phyloP scores from a whole-genome alignment of 2,113 vertebrate genomes.

The Brachyhypopomus occidentalis region DNA sequence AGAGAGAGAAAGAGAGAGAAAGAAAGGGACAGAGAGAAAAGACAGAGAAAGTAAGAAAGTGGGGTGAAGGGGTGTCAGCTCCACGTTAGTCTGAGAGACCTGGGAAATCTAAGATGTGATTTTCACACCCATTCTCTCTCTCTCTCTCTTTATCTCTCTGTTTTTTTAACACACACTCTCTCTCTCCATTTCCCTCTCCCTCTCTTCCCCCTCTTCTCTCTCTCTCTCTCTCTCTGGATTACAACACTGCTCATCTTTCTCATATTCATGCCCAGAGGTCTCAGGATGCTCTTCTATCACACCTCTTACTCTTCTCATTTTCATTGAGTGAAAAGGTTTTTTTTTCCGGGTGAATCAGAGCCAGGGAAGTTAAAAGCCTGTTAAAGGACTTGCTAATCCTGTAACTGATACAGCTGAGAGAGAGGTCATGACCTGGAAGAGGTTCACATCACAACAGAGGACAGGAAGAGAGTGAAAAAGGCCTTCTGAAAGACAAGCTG shows the following conservation, averaged over 20 bases:
- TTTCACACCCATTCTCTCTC: too few relatives aligned
- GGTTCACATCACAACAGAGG: constrained; percentile 49
- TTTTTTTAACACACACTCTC: too few relatives aligned
- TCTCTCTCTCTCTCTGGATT: too few relatives aligned
- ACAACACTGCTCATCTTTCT: too few relatives aligned
- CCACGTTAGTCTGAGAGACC: neutral
- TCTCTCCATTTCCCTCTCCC: too few relatives aligned
- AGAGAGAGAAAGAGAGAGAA: neutral
- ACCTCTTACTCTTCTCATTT: too few relatives aligned
- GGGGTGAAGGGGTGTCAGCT: neutral
- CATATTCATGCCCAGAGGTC: too few relatives aligned
- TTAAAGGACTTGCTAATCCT: constrained; percentile 50
- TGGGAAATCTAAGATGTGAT: neutral
- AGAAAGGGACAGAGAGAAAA: constrained; percentile 9
- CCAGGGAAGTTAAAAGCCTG: constrained; percentile 24
- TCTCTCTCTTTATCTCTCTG: too few relatives aligned
- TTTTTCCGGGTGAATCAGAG: too few relatives aligned
- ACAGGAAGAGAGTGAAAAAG: constrained; percentile 46
- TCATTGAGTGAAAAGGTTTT: too few relatives aligned
- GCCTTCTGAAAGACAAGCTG: constrained; percentile 60
- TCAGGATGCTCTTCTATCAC: too few relatives aligned
- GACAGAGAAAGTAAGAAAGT: constrained; percentile 13
- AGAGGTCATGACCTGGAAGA: constrained; percentile 61
- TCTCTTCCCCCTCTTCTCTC: too few relatives aligned
- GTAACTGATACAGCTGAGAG: constrained; percentile 62